Evolutionary conservation across 2,797 vertebrate species (phyloP), one percentile per base, ranked within the genome.

Genomic region (Atherinosoma microstoma): DNA sequence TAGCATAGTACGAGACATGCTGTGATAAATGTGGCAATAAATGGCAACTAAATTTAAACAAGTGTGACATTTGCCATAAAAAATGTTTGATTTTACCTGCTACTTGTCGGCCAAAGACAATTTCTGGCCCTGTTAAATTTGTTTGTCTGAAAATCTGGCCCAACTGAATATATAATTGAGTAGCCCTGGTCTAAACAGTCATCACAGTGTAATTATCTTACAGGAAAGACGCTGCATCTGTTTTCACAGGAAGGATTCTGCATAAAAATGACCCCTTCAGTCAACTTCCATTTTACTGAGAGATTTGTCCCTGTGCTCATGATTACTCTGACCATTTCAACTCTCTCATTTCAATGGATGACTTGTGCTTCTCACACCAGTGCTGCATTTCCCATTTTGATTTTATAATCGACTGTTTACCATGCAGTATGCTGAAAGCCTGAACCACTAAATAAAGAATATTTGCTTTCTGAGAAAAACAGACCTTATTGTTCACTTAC

Each of bases 291-390:
- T 68, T 51, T 66, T 35, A 29, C 42, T 15, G 51, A 70, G 54
- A 69, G 24, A 3, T 56, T 58, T 76, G 54, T 58, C 56, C 42
- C 60, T 27, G 13, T 24, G 58, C 45, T 45, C 47, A 47, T 64
- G 54, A 35, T 69, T 75, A 77, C 59, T 62, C 9, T 13, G 42
- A 47, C 49, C 34, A 68, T 45, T 78, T 73, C 36, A 27, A 42
- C 38, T 35, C 16, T 59, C 49, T 64, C 38, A 30, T 82, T 62
- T 29, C 13, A 32, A 76, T 24, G 29, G 36, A 57, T 40, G 51
- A 16, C 11, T 56, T 57, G 20, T 51, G 27, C 24, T 60, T 57
- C 7, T 71, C 35, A 57, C 32, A 42, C 54, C 24, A 56, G 56
- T 58, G 51, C 29, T 61, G 4, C 54, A 49, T 68, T 66, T 67